Evolutionary conservation across 2,888 invertebrate species (phyloP).

Genomic region (Mycogona germanica): DNA sequence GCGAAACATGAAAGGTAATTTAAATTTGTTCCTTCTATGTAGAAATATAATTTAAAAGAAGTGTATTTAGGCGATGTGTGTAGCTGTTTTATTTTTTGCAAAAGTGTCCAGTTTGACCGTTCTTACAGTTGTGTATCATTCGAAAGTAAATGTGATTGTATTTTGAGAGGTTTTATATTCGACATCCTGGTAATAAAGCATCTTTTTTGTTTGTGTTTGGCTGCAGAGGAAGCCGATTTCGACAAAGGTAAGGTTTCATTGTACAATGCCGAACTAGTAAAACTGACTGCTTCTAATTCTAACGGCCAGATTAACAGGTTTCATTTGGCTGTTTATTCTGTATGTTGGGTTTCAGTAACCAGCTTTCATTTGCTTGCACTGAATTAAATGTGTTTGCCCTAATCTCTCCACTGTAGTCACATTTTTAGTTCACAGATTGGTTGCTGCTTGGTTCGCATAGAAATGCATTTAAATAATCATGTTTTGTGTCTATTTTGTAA

Average conservation of each 20-base stretch:
- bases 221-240: conserved; percentile 18
- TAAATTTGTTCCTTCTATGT: neutral
- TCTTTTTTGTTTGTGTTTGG: conserved; percentile 18
- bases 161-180: neutral
- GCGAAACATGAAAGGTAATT: conserved; percentile 20
- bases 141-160: neutral
- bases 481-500: too few relatives aligned
- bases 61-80: neutral
- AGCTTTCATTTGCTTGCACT: too few relatives aligned
- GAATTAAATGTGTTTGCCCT: too few relatives aligned
- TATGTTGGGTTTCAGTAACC: too few relatives aligned
- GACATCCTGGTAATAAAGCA: conserved; percentile 1
- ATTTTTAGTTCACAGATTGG: too few relatives aligned
- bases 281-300: too few relatives aligned
- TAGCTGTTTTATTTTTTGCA: neutral
- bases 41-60: neutral
- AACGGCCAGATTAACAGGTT: too few relatives aligned
- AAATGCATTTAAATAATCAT: too few relatives aligned
- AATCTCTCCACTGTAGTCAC: too few relatives aligned
- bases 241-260: conserved; percentile 17
- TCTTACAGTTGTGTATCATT: neutral
- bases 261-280: too few relatives aligned
- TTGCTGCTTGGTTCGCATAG: too few relatives aligned
- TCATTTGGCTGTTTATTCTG: too few relatives aligned
- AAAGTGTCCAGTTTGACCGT: neutral